These are phyloP conservation scores for Malaclemys terrapin DNA, from an alignment of 2,113 vertebrate genomes.

Conservation along the genomic window DNA sequence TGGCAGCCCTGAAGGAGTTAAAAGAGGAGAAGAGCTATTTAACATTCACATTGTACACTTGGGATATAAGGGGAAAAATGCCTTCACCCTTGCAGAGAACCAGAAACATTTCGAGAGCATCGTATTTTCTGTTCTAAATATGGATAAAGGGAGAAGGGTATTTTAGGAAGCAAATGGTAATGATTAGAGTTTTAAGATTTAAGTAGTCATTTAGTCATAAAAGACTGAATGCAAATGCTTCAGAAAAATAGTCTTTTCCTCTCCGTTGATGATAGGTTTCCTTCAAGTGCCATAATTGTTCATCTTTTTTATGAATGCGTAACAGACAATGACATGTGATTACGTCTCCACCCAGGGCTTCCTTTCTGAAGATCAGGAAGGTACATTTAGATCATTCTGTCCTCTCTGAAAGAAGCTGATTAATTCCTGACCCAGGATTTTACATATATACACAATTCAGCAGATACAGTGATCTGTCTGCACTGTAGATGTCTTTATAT, in stretches of 20 bases:
- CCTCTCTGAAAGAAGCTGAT: neutral
- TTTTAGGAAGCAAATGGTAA: conserved; percentile 80
- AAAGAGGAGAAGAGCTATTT: neutral
- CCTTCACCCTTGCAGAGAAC: rapidly evolving
- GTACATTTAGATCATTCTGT: neutral
- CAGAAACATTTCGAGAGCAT: conserved; percentile 16
- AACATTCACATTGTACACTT: neutral
- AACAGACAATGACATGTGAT: conserved; percentile 67
- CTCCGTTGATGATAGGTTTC: conserved; percentile 75
- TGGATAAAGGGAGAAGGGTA: conserved; percentile 64
- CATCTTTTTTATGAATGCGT: conserved; percentile 66
- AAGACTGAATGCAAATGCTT: conserved; percentile 65
- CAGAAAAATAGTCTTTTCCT: conserved; percentile 78
- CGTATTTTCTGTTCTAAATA: conserved; percentile 66
- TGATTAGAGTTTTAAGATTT: conserved; percentile 76
- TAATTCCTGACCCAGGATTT: conserved; percentile 17
- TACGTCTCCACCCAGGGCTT: conserved; percentile 63
- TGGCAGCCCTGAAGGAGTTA: neutral
- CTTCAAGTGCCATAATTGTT: conserved; percentile 72
- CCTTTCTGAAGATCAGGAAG: conserved; percentile 55
- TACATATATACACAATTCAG: neutral
- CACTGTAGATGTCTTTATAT: neutral
- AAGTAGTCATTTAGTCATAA: conserved; percentile 79
- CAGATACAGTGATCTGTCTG: neutral
- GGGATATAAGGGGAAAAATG: neutral